Evolutionary conservation across 2,113 vertebrate species (phyloP).

Genomic region (Erythrocercus mccallii): DNA sequence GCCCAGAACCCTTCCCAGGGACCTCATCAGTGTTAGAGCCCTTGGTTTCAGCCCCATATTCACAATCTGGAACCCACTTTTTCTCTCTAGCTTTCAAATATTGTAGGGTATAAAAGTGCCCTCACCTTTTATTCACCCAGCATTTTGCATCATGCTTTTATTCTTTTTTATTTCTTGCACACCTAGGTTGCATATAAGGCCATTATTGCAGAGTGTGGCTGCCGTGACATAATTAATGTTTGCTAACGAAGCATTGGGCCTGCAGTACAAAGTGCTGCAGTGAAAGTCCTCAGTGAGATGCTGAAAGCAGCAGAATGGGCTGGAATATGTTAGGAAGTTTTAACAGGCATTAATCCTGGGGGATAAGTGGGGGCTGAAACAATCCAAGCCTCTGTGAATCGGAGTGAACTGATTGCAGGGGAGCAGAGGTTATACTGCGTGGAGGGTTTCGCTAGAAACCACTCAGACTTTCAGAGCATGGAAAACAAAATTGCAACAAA

Average conservation of each 20-base stretch:
- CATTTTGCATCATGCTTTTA: not conserved
- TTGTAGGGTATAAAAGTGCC: rapidly evolving
- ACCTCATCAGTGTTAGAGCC: not conserved
- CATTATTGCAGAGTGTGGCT: not conserved
- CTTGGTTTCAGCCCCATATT: rapidly evolving
- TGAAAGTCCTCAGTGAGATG: not conserved
- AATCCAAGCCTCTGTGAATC: not conserved
- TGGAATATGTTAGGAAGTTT: not conserved
- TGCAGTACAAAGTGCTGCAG: not conserved
- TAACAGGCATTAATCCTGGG: not conserved
- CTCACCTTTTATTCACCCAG: not conserved
- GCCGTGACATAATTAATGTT: not conserved
- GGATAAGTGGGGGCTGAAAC: not conserved
- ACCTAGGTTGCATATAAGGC: not conserved
- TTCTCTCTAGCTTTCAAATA: not conserved
- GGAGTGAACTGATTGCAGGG: not conserved
- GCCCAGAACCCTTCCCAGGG: not conserved
- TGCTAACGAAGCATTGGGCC: not conserved
- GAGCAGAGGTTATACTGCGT: not conserved
- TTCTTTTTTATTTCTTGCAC: not conserved
- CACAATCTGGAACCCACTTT: not conserved
- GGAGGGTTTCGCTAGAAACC: not conserved
- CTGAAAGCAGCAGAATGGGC: not conserved
- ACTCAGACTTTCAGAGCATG: not conserved
- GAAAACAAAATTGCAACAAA: not conserved